Evolutionary conservation across 2,888 invertebrate genomes (phyloP).

Genomic region (Ditylenchus weischeri): DNA sequence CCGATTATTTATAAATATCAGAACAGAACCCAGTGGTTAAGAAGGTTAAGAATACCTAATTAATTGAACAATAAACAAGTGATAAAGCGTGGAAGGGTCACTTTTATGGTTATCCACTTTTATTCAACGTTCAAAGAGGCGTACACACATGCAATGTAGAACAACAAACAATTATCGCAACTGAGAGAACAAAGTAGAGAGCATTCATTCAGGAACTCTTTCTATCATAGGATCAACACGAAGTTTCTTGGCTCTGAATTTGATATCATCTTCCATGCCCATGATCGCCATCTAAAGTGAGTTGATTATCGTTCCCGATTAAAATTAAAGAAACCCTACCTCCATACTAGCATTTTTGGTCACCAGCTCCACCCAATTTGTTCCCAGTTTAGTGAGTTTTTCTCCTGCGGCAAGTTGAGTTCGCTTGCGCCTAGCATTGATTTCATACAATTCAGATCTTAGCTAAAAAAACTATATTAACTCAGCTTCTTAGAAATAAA

Average conservation of each 20-base stretch:
- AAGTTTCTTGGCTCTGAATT: constrained; percentile 12
- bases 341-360: constrained; percentile 28
- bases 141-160: background rate
- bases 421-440: constrained; percentile 48
- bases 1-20: too few species aligned
- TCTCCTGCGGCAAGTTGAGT: constrained; percentile 48
- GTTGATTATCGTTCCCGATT: too few species aligned
- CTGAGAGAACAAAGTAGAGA: background rate
- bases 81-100: too few species aligned
- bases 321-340: constrained; percentile 4
- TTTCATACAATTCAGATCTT: constrained; percentile 38
- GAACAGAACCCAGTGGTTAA: too few species aligned
- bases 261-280: constrained; percentile 20
- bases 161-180: background rate
- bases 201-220: background rate
- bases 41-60: too few species aligned
- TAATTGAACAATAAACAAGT: too few species aligned
- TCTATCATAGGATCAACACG: constrained; percentile 19
- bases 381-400: constrained; percentile 25
- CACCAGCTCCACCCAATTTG: constrained; percentile 24
- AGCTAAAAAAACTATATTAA: constrained; percentile 10
- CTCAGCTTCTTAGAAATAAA: too few species aligned
- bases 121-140: constrained; percentile 2
- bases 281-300: constrained; percentile 1
- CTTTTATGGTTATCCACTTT: background rate